Evolutionary conservation across 2,797 vertebrate genomes (phyloP).

Genomic region (Apodemus agrarius): DNA sequence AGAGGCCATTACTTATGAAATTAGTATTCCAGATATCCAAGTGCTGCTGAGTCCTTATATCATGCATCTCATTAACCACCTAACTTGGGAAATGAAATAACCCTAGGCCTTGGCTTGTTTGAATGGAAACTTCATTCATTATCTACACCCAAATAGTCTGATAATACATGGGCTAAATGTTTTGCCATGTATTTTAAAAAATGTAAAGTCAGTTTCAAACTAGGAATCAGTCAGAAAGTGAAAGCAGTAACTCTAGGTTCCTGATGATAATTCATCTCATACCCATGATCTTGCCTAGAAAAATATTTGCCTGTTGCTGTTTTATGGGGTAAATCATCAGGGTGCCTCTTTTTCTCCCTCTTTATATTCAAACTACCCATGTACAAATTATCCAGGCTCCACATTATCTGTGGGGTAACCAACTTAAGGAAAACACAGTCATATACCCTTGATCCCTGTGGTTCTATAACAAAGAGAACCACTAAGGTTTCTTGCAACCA

Average conservation of each 20-base stretch:
- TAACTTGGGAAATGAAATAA: background rate
- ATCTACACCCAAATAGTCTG: background rate
- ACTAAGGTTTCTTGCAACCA: too few species aligned
- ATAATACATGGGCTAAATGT: background rate
- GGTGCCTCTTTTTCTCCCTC: background rate
- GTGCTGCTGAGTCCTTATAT: background rate
- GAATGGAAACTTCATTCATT: constrained; percentile 22
- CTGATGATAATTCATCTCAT: background rate
- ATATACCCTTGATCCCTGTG: background rate
- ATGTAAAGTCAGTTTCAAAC: background rate
- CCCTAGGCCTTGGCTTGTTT: background rate
- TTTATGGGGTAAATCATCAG: background rate
- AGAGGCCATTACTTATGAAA: background rate
- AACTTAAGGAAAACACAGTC: background rate
- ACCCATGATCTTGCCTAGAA: background rate
- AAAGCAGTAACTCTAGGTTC: background rate
- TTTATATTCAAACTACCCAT: background rate
- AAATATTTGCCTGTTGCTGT: background rate
- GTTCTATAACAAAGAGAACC: background rate
- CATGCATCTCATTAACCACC: background rate
- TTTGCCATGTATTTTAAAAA: background rate
- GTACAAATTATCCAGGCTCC: background rate
- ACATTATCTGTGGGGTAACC: background rate
- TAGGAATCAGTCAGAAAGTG: background rate
- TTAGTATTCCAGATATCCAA: background rate